Evolutionary conservation across 1,140 invertebrate genomes (phyloP).

Genomic region (Platyscapa corneri): DNA sequence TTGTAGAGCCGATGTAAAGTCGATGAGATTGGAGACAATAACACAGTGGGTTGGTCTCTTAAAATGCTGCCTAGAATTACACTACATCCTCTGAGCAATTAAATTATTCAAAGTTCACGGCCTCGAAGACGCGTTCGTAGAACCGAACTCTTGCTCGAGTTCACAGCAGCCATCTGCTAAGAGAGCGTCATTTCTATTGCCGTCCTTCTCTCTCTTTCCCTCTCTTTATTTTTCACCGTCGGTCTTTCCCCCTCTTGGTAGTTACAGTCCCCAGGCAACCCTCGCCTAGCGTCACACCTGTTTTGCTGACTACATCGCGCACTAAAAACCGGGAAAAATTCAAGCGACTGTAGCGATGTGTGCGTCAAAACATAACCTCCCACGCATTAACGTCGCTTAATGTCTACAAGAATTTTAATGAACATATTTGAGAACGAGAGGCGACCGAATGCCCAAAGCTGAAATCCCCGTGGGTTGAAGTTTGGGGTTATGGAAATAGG

Average conservation of each 20-base stretch:
- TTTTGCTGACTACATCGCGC: background rate
- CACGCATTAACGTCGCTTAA: too few relatives aligned
- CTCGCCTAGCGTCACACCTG: background rate
- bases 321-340: background rate
- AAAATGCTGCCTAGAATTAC: background rate
- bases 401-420: too few relatives aligned
- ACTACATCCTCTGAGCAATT: background rate
- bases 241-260: background rate
- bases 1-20: too few relatives aligned
- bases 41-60: too few relatives aligned
- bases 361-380: too few relatives aligned
- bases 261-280: background rate
- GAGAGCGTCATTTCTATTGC: slow-evolving; percentile 11
- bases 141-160: background rate
- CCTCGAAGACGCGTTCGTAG: background rate
- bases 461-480: too few relatives aligned
- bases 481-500: too few relatives aligned
- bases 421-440: too few relatives aligned
- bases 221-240: background rate
- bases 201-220: background rate
- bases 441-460: too few relatives aligned
- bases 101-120: too few relatives aligned
- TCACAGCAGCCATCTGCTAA: background rate
- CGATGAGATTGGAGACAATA: too few relatives aligned
- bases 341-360: too few relatives aligned